These are phyloP conservation scores for Eupithecia inturbata DNA, from an alignment of 2,888 invertebrate genomes.

Conservation along the genomic window DNA sequence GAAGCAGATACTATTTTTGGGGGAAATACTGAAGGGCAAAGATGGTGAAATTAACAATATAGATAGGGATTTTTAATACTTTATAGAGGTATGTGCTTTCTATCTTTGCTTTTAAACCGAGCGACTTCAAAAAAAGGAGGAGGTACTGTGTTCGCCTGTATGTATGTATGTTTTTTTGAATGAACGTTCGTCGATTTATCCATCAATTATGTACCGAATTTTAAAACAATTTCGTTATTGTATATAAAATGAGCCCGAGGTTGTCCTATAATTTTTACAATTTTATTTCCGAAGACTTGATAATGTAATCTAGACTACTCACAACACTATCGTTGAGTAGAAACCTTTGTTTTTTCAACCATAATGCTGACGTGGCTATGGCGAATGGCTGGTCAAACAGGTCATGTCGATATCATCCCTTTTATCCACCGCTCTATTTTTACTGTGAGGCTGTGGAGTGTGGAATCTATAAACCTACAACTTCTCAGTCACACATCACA, in stretches of 20 bases:
- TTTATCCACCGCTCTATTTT: not conserved
- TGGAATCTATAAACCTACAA: not conserved
- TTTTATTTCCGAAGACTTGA: too few species aligned
- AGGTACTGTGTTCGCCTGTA: too few species aligned
- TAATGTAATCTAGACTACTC: not conserved
- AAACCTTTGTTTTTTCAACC: slow-evolving; percentile 4
- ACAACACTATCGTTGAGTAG: not conserved
- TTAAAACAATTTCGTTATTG: too few species aligned
- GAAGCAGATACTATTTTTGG: not conserved
- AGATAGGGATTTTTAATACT: not conserved
- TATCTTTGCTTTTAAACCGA: not conserved
- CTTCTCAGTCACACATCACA: not conserved
- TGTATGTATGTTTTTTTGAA: too few species aligned
- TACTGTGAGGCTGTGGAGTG: not conserved
- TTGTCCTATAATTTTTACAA: too few species aligned
- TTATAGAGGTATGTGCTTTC: not conserved
- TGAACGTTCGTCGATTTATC: too few species aligned
- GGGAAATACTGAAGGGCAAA: not conserved
- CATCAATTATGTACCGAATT: too few species aligned
- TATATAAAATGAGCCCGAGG: too few species aligned
- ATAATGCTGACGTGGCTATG: not conserved
- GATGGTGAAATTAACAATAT: not conserved
- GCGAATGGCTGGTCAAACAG: slow-evolving; percentile 9
- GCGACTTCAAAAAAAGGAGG: too few species aligned
- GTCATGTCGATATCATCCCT: not conserved